Evolutionary conservation across 2,888 invertebrate species (phyloP).

Genomic region (Arrhopalites spinosus): DNA sequence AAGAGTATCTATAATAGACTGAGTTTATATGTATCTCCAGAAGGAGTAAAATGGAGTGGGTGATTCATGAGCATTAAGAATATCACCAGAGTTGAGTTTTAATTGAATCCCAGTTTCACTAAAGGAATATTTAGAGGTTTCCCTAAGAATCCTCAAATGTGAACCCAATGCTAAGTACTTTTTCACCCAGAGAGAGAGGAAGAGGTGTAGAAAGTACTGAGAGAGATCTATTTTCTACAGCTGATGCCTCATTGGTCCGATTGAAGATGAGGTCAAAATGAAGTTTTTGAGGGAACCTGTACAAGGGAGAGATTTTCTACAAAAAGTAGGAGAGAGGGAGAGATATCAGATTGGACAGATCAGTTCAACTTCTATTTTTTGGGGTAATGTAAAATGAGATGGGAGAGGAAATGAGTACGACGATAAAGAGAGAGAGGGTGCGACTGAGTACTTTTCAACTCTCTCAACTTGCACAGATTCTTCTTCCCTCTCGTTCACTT

Average conservation of each 20-base stretch:
- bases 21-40: background rate
- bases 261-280: background rate
- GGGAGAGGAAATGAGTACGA: slow-evolving; percentile 45
- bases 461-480: slow-evolving; percentile 34
- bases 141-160: background rate
- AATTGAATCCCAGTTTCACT: slow-evolving; percentile 44
- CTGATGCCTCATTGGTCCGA: too few relatives aligned
- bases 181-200: background rate
- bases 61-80: slow-evolving; percentile 45
- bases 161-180: background rate
- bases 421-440: slow-evolving; percentile 51
- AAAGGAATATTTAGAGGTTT: slow-evolving; percentile 20
- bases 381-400: background rate
- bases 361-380: background rate
- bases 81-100: slow-evolving; percentile 45
- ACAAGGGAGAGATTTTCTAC: background rate
- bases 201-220: too few relatives aligned
- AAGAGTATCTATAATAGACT: background rate
- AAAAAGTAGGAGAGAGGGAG: background rate
- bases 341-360: too few relatives aligned
- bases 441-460: slow-evolving; percentile 43
- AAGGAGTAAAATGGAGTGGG: slow-evolving; percentile 30
- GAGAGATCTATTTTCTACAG: too few relatives aligned
- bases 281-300: background rate
- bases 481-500: background rate